Percentiles rank a stretch among this genome's conserved stretches.
Conservation (phyloP, 2,888 invertebrate genomes). For the Ariolimax columbianus region DNA sequence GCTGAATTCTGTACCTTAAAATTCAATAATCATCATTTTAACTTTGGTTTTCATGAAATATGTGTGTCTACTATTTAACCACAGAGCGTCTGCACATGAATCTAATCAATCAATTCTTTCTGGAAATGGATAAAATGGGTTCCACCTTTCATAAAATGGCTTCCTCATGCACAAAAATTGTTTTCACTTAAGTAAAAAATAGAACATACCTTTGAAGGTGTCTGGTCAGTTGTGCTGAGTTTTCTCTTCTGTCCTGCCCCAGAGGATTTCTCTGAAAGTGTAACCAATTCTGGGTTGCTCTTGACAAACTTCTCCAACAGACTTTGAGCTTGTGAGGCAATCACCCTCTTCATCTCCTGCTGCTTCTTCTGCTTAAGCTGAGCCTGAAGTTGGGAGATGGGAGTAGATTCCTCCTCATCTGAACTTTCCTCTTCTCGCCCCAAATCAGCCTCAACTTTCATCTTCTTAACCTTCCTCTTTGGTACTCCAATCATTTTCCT, state of each 20-base stretch:
- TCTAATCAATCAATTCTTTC: too few relatives aligned
- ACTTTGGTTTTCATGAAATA: too few relatives aligned
- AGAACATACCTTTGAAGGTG: conserved; percentile 26
- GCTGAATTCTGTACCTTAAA: too few relatives aligned
- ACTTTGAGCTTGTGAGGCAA: conserved; percentile 24
- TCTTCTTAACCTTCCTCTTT: neutral
- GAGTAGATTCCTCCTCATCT: conserved; percentile 49
- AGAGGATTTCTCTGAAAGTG: neutral
- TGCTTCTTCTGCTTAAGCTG: conserved; percentile 23
- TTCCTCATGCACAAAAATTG: too few relatives aligned
- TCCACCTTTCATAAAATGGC: too few relatives aligned
- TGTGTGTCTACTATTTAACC: too few relatives aligned
- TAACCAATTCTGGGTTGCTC: neutral
- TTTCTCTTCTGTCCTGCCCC: conserved; percentile 30
- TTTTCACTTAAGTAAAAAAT: too few relatives aligned
- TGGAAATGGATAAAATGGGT: too few relatives aligned
- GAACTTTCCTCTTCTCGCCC: conserved; percentile 22
- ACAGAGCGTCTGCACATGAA: too few relatives aligned
- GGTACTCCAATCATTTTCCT: conserved; percentile 14
- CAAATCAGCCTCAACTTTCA: neutral
- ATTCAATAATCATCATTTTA: too few relatives aligned
- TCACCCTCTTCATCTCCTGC: neutral
- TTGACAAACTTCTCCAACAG: conserved; percentile 29
- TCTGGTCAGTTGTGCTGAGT: neutral
- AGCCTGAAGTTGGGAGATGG: conserved; percentile 47